These are phyloP conservation scores for Leptogaster cylindrica DNA, from an alignment of 2,888 invertebrate species.

Conservation along the genomic window DNA sequence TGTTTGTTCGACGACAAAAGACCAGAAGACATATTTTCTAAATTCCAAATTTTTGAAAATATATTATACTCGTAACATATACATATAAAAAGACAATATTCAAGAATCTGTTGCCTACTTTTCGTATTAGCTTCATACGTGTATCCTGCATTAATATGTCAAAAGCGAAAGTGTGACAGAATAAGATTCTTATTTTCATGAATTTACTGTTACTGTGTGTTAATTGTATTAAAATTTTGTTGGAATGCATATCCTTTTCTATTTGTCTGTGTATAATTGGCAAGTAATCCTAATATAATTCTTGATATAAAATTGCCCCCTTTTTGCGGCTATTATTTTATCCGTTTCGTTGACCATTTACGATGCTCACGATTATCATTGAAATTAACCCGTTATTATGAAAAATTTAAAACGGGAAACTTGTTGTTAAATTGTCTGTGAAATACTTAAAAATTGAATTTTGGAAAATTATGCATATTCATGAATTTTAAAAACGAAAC, in stretches of 20 bases:
- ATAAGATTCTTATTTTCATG: no score
- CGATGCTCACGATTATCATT: slow-evolving; percentile 15
- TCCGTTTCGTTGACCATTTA: slow-evolving; percentile 42
- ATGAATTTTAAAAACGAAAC: slow-evolving; percentile 50
- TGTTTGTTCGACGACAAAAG: slow-evolving; percentile 31
- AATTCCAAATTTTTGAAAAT: slow-evolving; percentile 40
- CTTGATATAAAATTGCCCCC: slow-evolving; percentile 47
- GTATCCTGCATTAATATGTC: no score
- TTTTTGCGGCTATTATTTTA: slow-evolving; percentile 39
- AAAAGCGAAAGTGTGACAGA: no score
- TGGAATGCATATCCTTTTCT: neutral
- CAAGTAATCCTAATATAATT: slow-evolving; percentile 41
- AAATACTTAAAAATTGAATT: slow-evolving; percentile 43
- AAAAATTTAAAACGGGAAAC: slow-evolving; percentile 17
- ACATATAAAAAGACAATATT: no score
- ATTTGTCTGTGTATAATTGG: slow-evolving; percentile 44
- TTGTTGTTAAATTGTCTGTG: slow-evolving; percentile 41
- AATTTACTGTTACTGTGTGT: slow-evolving; percentile 20
- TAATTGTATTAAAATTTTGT: slow-evolving; percentile 3
- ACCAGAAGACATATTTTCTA: slow-evolving; percentile 27
- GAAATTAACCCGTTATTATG: slow-evolving; percentile 14
- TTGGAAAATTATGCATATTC: slow-evolving; percentile 11
- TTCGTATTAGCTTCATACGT: no score
- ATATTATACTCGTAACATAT: no score
- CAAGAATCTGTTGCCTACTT: no score